Evolutionary conservation across 2,113 vertebrate genomes (phyloP), one percentile per base, ranked within the genome.

Genomic region (Heterocephalus glaber): DNA sequence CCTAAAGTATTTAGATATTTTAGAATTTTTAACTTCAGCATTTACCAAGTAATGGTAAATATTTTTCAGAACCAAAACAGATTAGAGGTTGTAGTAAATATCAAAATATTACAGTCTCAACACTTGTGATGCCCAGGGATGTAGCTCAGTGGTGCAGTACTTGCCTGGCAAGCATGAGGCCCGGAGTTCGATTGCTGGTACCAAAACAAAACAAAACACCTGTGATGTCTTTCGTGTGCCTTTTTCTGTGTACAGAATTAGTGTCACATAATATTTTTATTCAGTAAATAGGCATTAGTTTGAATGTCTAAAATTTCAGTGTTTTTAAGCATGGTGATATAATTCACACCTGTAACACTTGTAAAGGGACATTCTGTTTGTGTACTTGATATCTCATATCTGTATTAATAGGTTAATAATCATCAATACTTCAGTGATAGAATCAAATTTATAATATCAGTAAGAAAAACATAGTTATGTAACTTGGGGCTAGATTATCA

Each of bases 21-120:
- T 77, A 95, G 72, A 89, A 93, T 41, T 90, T 63, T 58, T 86
- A 33, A 77, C 13, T 84, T 86, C 85, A 70, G 13, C 38, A 77
- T 86, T 93, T 95, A 65, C 35, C 12, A 86, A 89, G 13, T 86
- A 89, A 41, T 80, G 81, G 5, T 90, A 85, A 86, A 49, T 88
- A 47, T 89, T 94, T 90, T 89, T 95, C n/a, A 88, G 85, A 96
- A 86, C 33, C 33, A 94, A 93, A 86, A 86, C 10, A 89, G 52
- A 77, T 85, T 49, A 94, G 54, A 91, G 52, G 72, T 77, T 96
- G 86, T 93, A n/a, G 93, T 91, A 96, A 87, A 60, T 97, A 89
- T 81, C 22, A 95, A 83, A 61, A 38, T 91, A 54, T 72, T 86
- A 83, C 38, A 66, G 86, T 86, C 54, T 41, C 3, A n/a, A n/a